Conservation (phyloP, 2,113 vertebrate genomes). For the Burhinus oedicnemus region DNA sequence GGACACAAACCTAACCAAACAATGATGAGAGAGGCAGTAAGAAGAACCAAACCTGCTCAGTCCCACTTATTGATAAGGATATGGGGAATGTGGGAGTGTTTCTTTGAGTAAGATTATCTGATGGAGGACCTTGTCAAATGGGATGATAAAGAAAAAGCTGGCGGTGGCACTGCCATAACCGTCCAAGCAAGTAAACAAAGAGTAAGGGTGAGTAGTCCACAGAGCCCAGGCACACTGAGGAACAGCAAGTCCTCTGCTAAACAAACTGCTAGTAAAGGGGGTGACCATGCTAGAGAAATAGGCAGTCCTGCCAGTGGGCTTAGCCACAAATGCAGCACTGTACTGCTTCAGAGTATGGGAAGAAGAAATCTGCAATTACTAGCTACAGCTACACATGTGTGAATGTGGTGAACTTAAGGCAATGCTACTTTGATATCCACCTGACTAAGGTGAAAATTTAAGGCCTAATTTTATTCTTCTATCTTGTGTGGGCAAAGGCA, state of each 20-base stretch:
- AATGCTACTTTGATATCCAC: background rate
- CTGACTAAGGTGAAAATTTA: background rate
- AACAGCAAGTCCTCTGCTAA: background rate
- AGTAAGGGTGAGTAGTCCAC: background rate
- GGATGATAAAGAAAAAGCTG: background rate
- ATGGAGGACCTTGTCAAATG: background rate
- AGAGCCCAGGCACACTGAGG: background rate
- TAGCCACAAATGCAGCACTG: background rate
- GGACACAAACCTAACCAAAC: background rate
- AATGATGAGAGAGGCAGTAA: background rate
- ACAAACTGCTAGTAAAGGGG: background rate
- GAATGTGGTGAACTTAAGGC: background rate
- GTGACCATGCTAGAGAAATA: background rate
- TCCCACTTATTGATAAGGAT: background rate
- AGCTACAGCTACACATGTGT: background rate
- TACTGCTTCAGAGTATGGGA: background rate
- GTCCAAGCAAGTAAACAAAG: background rate
- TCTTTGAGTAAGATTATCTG: background rate
- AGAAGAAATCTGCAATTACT: background rate
- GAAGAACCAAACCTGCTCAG: background rate
- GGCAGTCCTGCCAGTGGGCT: background rate
- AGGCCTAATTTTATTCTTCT: background rate
- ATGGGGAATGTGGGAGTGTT: background rate
- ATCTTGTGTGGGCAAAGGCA: background rate
- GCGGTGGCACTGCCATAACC: background rate